These are phyloP conservation scores for Campylomormyrus tamandua DNA, from an alignment of 2,113 vertebrate species.

Conservation along the genomic window DNA sequence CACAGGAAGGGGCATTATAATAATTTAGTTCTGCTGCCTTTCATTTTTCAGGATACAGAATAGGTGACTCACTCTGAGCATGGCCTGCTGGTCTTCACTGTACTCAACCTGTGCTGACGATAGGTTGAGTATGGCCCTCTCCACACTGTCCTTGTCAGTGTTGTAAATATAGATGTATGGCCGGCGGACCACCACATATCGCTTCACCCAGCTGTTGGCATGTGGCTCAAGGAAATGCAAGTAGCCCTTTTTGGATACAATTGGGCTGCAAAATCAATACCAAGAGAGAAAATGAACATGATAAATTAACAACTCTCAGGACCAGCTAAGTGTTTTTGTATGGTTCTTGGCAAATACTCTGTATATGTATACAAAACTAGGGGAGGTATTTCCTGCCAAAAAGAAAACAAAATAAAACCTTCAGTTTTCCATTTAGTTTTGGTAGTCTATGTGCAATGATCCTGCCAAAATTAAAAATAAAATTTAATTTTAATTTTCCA, in stretches of 20 bases:
- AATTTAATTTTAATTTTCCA: too few species aligned
- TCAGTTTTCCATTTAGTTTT: too few species aligned
- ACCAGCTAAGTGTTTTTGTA: not conserved
- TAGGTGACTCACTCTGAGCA: conserved; percentile 74
- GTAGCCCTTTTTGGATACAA: conserved; percentile 96
- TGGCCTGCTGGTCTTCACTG: conserved; percentile 93
- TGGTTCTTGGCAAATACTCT: not conserved
- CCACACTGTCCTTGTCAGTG: conserved; percentile 79
- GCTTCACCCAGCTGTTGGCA: conserved; percentile 88
- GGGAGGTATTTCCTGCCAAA: too few species aligned
- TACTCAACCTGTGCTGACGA: conserved; percentile 96
- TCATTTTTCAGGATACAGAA: not conserved
- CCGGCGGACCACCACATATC: conserved; percentile 85
- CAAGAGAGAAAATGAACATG: not conserved
- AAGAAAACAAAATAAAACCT: too few species aligned
- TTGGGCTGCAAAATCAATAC: conserved; percentile 65
- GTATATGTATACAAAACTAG: too few species aligned
- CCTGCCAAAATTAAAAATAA: too few species aligned
- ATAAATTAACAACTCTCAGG: not conserved
- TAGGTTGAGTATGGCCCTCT: conserved; percentile 91
- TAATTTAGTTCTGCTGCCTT: not conserved
- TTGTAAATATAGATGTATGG: conserved; percentile 95
- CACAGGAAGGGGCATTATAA: not conserved
- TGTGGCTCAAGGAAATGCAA: conserved; percentile 93
- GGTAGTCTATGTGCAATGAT: too few species aligned